Percentiles rank a stretch among this genome's conserved stretches.
Conservation (phyloP, 2,888 invertebrate genomes). For the Drosophila anceps region DNA sequence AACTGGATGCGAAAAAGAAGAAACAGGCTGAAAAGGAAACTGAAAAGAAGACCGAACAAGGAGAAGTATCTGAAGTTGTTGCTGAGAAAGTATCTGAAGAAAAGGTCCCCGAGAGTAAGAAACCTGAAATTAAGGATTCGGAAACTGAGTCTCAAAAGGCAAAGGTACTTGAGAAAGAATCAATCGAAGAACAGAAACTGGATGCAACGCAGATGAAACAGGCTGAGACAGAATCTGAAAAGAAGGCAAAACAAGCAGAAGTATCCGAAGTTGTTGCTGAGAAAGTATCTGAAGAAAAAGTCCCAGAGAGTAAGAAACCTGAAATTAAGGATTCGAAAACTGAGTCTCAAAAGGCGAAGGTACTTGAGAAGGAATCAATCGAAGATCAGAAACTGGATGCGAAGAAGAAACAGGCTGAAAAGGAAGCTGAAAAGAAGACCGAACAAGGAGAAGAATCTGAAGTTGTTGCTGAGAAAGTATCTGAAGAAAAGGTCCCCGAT, state of each 20-base stretch:
- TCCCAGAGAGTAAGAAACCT: neutral
- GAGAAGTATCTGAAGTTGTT: neutral
- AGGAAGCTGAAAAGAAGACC: slow-evolving; percentile 16
- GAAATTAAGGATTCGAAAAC: slow-evolving; percentile 12
- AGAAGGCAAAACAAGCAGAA: too few relatives aligned
- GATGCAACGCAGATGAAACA: too few relatives aligned
- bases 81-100: slow-evolving; percentile 1
- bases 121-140: too few relatives aligned
- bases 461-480: slow-evolving; percentile 18
- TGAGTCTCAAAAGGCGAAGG: slow-evolving; percentile 16
- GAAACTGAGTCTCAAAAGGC: too few relatives aligned
- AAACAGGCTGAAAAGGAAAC: slow-evolving; percentile 10
- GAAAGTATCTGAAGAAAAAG: too few relatives aligned
- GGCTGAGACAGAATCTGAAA: too few relatives aligned
- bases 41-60: neutral
- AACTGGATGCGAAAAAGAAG: slow-evolving; percentile 3
- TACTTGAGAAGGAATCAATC: slow-evolving; percentile 18
- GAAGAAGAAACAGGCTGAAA: slow-evolving; percentile 25
- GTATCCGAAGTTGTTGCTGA: too few relatives aligned
- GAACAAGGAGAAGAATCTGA: slow-evolving; percentile 32
- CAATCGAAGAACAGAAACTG: too few relatives aligned
- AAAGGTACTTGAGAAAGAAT: too few relatives aligned
- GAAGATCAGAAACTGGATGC: slow-evolving; percentile 26
- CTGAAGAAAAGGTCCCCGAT: slow-evolving; percentile 28
- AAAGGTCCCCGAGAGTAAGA: too few relatives aligned